A percentile compares a stretch with the other conserved stretches of the same genome.
These are phyloP conservation scores for Tenthredo scrophulariae DNA, from an alignment of 2,888 invertebrate genomes.

Conservation along the genomic window DNA sequence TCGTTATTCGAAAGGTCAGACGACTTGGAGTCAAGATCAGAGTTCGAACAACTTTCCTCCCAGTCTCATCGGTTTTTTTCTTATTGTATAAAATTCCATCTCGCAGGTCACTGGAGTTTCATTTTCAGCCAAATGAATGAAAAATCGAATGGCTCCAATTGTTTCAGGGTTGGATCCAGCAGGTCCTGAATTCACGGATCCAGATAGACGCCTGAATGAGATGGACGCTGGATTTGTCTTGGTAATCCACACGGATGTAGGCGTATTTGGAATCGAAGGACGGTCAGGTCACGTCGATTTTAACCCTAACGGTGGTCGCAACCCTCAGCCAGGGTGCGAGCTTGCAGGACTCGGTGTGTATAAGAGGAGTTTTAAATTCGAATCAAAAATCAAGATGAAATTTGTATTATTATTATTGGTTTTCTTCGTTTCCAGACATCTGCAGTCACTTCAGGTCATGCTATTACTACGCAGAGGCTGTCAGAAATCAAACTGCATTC, in stretches of 20 bases:
- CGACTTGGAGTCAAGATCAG: not conserved
- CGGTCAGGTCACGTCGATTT: constrained; percentile 77
- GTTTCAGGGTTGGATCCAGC: constrained; percentile 79
- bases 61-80: no score
- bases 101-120: not conserved
- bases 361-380: no score
- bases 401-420: not conserved
- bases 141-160: not conserved
- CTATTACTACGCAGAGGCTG: constrained; percentile 79
- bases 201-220: constrained; percentile 68
- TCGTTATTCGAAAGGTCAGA: not conserved
- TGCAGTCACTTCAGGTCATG: constrained; percentile 81
- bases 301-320: constrained; percentile 79
- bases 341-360: not conserved
- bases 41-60: not conserved
- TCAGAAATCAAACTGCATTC: constrained; percentile 74
- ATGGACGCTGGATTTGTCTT: constrained; percentile 80
- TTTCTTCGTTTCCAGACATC: constrained; percentile 73
- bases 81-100: not conserved
- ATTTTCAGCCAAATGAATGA: not conserved
- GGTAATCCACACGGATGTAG: constrained; percentile 79
- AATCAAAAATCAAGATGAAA: constrained; percentile 30
- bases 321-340: constrained; percentile 79
- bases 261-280: constrained; percentile 75
- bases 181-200: constrained; percentile 78